Conservation (phyloP, 2,797 vertebrate genomes). For the Anomalospiza imberbis region DNA sequence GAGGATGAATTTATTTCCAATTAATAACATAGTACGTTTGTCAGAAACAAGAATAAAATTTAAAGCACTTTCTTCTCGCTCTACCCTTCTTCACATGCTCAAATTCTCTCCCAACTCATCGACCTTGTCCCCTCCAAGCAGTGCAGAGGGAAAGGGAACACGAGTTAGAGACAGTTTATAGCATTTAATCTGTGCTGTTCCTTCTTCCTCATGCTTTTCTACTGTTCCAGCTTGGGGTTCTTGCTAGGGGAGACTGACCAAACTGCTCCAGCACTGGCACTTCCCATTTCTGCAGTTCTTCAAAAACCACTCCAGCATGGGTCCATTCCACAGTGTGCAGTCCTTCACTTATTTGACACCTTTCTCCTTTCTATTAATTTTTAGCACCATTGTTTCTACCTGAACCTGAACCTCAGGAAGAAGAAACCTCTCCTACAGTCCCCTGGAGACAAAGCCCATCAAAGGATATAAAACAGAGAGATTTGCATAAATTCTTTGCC, state of each 20-base stretch:
- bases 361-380: background rate
- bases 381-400: background rate
- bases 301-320: background rate
- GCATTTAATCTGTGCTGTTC: background rate
- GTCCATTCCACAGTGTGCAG: rapidly evolving
- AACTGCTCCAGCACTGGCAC: background rate
- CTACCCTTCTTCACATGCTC: rapidly evolving
- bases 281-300: background rate
- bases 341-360: background rate
- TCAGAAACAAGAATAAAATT: background rate
- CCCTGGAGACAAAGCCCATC: background rate
- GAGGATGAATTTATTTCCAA: background rate
- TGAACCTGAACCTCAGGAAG: background rate
- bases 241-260: background rate
- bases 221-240: background rate
- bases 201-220: background rate
- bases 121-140: background rate
- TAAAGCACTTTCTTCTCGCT: rapidly evolving
- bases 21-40: background rate
- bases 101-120: background rate
- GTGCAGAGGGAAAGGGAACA: rapidly evolving
- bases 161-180: background rate
- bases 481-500: background rate
- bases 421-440: too few relatives aligned
- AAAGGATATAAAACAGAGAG: background rate